Conservation (phyloP, 1,140 invertebrate genomes). For the Mylabris phalerata region DNA sequence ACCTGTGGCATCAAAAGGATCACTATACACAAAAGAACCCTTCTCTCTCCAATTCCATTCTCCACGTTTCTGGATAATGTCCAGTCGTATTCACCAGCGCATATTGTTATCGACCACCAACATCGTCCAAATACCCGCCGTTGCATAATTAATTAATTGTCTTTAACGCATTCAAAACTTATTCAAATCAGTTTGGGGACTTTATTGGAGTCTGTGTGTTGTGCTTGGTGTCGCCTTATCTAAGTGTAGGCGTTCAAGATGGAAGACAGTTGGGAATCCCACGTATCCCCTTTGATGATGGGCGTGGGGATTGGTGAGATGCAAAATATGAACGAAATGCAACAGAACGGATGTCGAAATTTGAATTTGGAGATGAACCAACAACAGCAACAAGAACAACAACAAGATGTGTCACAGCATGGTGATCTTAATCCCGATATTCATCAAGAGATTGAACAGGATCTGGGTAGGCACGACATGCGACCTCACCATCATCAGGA, state of each 20-base stretch:
- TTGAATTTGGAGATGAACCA: conserved; percentile 21
- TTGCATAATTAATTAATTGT: conserved; percentile 18
- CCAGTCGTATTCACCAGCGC: neutral
- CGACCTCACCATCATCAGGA: conserved; percentile 28
- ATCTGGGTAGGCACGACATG: conserved; percentile 27
- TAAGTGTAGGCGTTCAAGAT: conserved; percentile 31
- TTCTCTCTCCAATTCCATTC: neutral
- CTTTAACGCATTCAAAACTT: conserved; percentile 6
- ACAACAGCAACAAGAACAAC: conserved; percentile 16
- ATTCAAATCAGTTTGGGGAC: conserved; percentile 4
- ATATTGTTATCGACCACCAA: conserved; percentile 14
- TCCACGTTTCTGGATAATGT: conserved; percentile 3
- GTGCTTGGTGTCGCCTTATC: conserved; percentile 3
- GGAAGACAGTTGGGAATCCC: conserved; percentile 41
- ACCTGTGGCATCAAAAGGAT: conserved; percentile 23
- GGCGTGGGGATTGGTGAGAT: conserved; percentile 37
- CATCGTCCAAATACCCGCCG: neutral
- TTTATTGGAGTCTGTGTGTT: neutral
- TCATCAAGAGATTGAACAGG: conserved; percentile 27
- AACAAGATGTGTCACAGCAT: conserved; percentile 15
- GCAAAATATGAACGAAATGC: conserved; percentile 31
- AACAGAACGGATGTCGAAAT: conserved; percentile 20
- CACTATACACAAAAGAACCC: neutral
- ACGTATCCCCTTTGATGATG: conserved; percentile 41
- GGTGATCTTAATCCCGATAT: conserved; percentile 28